Evolutionary conservation across 2,797 vertebrate species (phyloP), one percentile per base, ranked within the genome.

Genomic region (Catamblyrhynchus diadema): DNA sequence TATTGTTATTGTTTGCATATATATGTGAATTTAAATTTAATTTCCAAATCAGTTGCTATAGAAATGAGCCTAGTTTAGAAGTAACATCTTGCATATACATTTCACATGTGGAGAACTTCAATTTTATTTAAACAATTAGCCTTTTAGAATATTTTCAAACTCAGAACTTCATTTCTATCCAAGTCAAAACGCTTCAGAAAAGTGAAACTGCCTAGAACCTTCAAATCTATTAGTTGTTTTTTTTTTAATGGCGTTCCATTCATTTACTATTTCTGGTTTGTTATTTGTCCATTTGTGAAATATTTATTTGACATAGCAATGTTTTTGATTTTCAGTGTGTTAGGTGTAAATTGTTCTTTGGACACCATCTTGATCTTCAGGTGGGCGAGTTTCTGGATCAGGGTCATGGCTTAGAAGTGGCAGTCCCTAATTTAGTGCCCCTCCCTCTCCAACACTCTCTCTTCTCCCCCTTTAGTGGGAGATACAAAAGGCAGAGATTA

Each of bases 371-470:
- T 74, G 44, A 51, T 72, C 18, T 75, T 39, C 39, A 59, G 16
- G 23, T 30, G 21, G 2, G 5, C 0, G 6, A 44, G 14, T 79
- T 93, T 77, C 33, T 48, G 42, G 22, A 24, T 32, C 50, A 50
- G 22, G 7, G 8, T 50, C 9, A 6, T 50, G 12, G 19, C 56
- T 79, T 65, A 37, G 37, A 23, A 79, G 23, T 27, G 7, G 16
- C 11, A 44, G n/a, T n/a, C 20, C 15, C 12, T 64, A 44, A n/a
- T 28, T 50, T 32, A 44, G 27, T 42, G 37, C 19, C 35, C 6
- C 12, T 35, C 18, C 27, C 9, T 54, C 41, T 10, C 25, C 22
- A 42, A 1, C 0, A 0, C 35, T 79, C 0, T 0, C 10, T 78
- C 42, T 14, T 33, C 19, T 35, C 8, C 13, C 5, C 7, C 4